These are phyloP conservation scores for Petrolisthes manimaculis DNA, from an alignment of 2,888 invertebrate genomes.

Conservation along the genomic window DNA sequence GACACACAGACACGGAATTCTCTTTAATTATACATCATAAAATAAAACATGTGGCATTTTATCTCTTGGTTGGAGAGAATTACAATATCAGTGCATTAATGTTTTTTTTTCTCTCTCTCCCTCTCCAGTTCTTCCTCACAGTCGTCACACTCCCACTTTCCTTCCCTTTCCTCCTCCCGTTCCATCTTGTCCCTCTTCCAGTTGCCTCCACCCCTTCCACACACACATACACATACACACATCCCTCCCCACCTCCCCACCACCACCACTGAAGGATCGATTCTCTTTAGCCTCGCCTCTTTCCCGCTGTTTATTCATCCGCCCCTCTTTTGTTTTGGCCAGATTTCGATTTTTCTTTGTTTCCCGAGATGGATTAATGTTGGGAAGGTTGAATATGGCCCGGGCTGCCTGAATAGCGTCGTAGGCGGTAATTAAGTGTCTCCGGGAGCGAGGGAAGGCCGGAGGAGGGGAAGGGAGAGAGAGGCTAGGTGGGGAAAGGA, in stretches of 20 bases:
- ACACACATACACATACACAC: background rate
- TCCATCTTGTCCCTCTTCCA: conserved; percentile 10
- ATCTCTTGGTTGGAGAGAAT: background rate
- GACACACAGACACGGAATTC: background rate
- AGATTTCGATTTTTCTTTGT: conserved; percentile 55
- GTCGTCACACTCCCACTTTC: conserved; percentile 13
- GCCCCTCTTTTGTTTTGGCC: conserved; percentile 45
- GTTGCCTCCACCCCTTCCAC: background rate
- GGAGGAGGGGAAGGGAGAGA: background rate
- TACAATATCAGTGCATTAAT: background rate
- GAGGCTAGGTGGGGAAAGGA: background rate
- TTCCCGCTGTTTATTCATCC: conserved; percentile 55
- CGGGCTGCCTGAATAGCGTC: conserved; percentile 30
- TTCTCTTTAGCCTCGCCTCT: conserved; percentile 49
- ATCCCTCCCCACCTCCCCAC: background rate
- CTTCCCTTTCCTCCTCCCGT: background rate
- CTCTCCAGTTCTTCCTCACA: conserved; percentile 3
- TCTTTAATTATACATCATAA: background rate
- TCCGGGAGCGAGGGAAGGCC: conserved; percentile 9
- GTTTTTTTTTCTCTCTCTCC: conserved; percentile 10
- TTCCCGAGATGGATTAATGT: conserved; percentile 48
- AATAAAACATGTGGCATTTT: background rate
- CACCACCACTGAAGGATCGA: conserved; percentile 33
- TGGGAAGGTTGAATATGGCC: conserved; percentile 48
- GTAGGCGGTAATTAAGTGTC: conserved; percentile 40